Conservation (phyloP, 2,113 vertebrate genomes). For the Xiphophorus hellerii region DNA sequence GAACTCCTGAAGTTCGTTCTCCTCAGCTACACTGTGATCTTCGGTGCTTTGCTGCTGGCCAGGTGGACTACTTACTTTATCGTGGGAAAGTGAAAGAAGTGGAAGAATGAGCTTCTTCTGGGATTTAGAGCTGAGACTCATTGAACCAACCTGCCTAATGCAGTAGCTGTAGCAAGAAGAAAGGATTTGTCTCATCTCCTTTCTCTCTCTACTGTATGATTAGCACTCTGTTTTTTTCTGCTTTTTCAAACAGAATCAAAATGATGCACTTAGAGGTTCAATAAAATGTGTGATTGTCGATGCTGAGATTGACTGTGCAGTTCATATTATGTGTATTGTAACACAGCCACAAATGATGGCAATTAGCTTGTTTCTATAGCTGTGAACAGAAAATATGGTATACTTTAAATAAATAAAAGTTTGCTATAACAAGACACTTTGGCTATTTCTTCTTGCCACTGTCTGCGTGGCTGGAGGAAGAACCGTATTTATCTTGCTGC, state of each 20-base stretch:
- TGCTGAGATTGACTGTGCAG: constrained; percentile 21
- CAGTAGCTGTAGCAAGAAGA: constrained; percentile 4
- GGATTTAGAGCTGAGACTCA: constrained; percentile 13
- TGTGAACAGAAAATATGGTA: constrained; percentile 3
- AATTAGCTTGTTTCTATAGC: constrained; percentile 10
- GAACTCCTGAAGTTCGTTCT: constrained; percentile 94
- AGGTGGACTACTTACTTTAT: constrained; percentile 96
- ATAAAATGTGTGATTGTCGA: constrained; percentile 19
- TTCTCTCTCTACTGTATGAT: constrained; percentile 10
- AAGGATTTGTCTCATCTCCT: background rate
- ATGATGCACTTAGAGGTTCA: background rate
- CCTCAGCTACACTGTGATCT: constrained; percentile 93
- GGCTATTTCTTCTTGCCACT: no score
- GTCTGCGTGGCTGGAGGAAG: no score
- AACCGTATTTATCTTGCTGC: no score
- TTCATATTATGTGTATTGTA: constrained; percentile 21
- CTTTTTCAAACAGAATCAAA: background rate
- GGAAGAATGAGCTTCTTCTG: constrained; percentile 6
- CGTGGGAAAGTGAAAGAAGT: constrained; percentile 83
- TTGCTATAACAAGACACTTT: background rate
- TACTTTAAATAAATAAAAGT: constrained; percentile 6
- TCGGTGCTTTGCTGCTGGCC: constrained; percentile 91
- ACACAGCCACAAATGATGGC: constrained; percentile 6
- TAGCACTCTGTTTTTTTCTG: constrained; percentile 3
- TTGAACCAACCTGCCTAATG: constrained; percentile 7